A percentile compares a stretch with the other conserved stretches of the same genome.
Evolutionary conservation across 2,113 vertebrate genomes (phyloP).

Genomic region (Redunca redunca): DNA sequence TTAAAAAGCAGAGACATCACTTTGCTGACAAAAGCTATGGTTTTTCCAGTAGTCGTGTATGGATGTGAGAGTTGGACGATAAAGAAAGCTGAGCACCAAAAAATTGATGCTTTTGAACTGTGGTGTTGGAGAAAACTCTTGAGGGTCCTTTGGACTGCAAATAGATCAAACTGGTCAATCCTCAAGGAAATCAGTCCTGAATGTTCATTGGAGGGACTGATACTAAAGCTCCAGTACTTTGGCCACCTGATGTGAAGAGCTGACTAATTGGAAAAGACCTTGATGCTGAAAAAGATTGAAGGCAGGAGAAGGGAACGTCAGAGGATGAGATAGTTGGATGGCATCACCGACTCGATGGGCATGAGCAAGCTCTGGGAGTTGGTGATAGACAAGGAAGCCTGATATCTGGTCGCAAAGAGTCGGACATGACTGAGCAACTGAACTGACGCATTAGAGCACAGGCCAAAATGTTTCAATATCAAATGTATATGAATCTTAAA

Average conservation of each 20-base stretch:
- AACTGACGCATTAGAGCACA: neutral
- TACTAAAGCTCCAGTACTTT: neutral
- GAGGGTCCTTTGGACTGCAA: neutral
- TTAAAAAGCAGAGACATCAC: neutral
- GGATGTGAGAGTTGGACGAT: neutral
- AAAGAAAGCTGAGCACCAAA: neutral
- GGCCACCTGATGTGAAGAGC: neutral
- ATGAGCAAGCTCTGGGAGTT: neutral
- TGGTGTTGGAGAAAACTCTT: neutral
- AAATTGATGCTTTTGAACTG: neutral
- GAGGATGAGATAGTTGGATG: neutral
- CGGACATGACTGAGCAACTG: neutral
- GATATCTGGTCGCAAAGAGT: neutral
- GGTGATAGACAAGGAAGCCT: neutral
- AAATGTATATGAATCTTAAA: neutral
- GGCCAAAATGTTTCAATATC: neutral
- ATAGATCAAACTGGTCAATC: neutral
- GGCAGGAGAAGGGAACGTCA: neutral
- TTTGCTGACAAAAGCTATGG: neutral
- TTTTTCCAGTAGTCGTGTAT: neutral
- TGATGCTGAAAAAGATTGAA: neutral
- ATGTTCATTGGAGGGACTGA: neutral
- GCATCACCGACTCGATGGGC: neutral
- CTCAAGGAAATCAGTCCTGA: neutral
- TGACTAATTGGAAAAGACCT: neutral